Conservation (phyloP, 2,888 invertebrate species). For the Hirtodrosophila trivittata region DNA sequence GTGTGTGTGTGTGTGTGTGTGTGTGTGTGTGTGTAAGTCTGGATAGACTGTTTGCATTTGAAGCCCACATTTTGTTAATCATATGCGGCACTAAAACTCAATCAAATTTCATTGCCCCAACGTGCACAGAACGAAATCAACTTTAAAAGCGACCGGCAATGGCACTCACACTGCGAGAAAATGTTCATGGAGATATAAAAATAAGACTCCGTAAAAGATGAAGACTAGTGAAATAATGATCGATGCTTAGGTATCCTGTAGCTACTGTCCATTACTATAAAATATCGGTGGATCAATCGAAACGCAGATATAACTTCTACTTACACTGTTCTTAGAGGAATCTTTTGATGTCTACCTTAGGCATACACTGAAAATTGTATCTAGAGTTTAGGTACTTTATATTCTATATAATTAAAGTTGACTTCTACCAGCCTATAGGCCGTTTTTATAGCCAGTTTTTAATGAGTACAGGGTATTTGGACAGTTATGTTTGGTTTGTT, state of each 20-base stretch:
- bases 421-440: too few species aligned
- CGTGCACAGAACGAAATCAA: constrained; percentile 43
- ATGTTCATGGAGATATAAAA: constrained; percentile 41
- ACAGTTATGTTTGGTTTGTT: constrained; percentile 45
- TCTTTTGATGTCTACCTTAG: too few species aligned
- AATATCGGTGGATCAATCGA: too few species aligned
- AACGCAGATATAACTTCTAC: too few species aligned
- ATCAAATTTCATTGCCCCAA: constrained; percentile 65
- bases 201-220: constrained; percentile 22
- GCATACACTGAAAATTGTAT: too few species aligned
- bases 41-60: constrained; percentile 23
- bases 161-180: constrained; percentile 35
- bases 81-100: constrained; percentile 73
- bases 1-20: neutral
- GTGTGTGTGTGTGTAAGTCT: neutral
- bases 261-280: too few species aligned
- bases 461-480: neutral
- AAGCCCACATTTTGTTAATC: constrained; percentile 59
- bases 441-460: too few species aligned
- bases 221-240: constrained; percentile 7
- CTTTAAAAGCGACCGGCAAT: constrained; percentile 47
- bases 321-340: too few species aligned
- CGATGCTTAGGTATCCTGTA: too few species aligned
- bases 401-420: too few species aligned
- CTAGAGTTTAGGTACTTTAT: too few species aligned